phyloP scores from a whole-genome alignment of 2,888 invertebrate species.

The Deilephila porcellus region DNA sequence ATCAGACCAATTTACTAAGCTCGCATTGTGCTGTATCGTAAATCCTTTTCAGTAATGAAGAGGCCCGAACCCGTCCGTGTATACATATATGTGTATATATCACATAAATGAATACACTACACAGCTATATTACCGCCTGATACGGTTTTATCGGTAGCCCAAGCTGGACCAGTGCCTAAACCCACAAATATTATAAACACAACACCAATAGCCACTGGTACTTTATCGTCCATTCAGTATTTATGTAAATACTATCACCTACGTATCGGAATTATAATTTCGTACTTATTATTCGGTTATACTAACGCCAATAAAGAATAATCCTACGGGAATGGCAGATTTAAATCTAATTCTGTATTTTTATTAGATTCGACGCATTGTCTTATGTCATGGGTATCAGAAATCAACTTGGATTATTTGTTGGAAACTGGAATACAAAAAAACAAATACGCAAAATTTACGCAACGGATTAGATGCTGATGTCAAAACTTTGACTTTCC shows the following conservation, averaged over 20 bases:
- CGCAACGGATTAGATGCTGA: too few species aligned
- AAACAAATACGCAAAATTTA: too few species aligned
- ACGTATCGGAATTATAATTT: background rate
- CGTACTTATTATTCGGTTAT: too few species aligned
- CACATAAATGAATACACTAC: background rate
- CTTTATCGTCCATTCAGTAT: slow-evolving; percentile 6
- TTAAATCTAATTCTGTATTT: too few species aligned
- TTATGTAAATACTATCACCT: background rate
- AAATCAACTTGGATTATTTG: too few species aligned
- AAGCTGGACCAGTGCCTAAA: slow-evolving; percentile 2
- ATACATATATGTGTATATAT: background rate
- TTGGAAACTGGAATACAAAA: too few species aligned
- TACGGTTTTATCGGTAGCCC: background rate
- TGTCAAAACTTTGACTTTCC: too few species aligned
- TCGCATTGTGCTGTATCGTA: slow-evolving; percentile 1
- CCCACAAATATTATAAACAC: background rate
- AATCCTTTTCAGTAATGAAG: slow-evolving; percentile 6
- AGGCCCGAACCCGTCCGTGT: background rate
- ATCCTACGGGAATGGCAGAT: too few species aligned
- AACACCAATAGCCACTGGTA: background rate
- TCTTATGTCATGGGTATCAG: too few species aligned
- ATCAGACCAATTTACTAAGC: slow-evolving; percentile 6
- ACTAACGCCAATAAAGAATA: too few species aligned
- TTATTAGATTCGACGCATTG: too few species aligned
- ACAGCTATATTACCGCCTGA: background rate